Evolutionary conservation across 2,888 invertebrate species (phyloP).

Genomic region (Ypsolopha scabrella): DNA sequence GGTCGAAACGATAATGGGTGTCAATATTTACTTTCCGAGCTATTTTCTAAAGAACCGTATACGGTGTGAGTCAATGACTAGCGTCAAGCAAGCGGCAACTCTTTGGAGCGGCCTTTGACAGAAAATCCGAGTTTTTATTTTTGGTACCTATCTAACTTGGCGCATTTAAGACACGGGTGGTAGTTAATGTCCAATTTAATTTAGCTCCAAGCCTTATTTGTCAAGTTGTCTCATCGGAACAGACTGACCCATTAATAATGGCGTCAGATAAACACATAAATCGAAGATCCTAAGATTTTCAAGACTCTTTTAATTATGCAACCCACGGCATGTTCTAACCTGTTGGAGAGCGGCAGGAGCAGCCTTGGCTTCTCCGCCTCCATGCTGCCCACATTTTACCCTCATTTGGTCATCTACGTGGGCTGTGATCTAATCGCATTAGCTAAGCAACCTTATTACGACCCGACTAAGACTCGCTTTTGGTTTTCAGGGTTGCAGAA

Average conservation of each 20-base stretch:
- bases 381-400: slow-evolving; percentile 62
- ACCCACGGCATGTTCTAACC: slow-evolving; percentile 46
- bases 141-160: no score
- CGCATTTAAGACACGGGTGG: no score
- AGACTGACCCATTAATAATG: slow-evolving; percentile 10
- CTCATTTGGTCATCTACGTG: slow-evolving; percentile 65
- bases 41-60: slow-evolving; percentile 10
- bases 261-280: slow-evolving; percentile 8
- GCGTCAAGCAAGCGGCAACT: not conserved
- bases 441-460: slow-evolving; percentile 58
- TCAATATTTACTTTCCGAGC: slow-evolving; percentile 51
- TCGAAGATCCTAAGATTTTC: slow-evolving; percentile 32
- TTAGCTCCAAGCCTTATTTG: not conserved
- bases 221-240: not conserved
- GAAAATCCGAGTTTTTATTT: no score
- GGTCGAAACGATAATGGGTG: slow-evolving; percentile 54
- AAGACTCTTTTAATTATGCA: slow-evolving; percentile 52
- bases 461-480: slow-evolving; percentile 47
- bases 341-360: slow-evolving; percentile 55
- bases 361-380: slow-evolving; percentile 66
- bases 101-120: not conserved
- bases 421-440: slow-evolving; percentile 48
- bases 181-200: not conserved
- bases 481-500: slow-evolving; percentile 53
- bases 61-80: not conserved